Evolutionary conservation across 1,140 invertebrate genomes (phyloP), one percentile per base, ranked within the genome.

Genomic region (Aphelenchoides fujianensis): DNA sequence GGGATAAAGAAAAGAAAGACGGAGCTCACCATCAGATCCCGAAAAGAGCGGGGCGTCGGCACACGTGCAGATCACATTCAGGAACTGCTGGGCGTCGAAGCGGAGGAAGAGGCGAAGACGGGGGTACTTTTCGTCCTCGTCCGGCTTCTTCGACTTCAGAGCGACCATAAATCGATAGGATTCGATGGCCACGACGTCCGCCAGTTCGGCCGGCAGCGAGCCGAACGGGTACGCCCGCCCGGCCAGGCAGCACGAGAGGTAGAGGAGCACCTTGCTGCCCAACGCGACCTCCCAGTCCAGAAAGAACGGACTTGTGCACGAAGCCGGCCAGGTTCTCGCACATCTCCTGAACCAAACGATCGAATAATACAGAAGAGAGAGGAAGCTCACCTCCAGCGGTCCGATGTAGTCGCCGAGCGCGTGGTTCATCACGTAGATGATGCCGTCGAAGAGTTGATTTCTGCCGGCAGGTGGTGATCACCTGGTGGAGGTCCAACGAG

Each of bases 241-340:
- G 27, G 92, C 91, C 74, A 98, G 87, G 84, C 94, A 97, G 81
- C 94, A 95, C 67, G 93, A 94, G 28, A 89, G 85, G 82, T 95
- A 97, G 9, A 98, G 91, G 63, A 98, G 85, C 67, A 98, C 86
- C 77, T 93, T 92, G 79, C 95, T 95, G 19, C 95, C 95, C 27
- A 92, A 85, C 36, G 79, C 81, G 3, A 88, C 84, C 66, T 82
- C 76, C 23, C 71, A 80, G 67, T 85, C 81, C n/a, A 3, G 69
- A 71, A 27, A 84, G 67, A 59, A 85, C 71, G 59, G 77, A 27
- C 84, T 81, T 76, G 79, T 74, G 7, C 84, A 84, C 74, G 84
- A 85, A 59, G 75, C 71, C 74, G 82, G 81, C 81, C 74, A 76
- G 41, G 32, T 73, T 64, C 16, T 77, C 68, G 31, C 70, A 68